Evolutionary conservation across 2,113 vertebrate species (phyloP).

Genomic region (Chionodraco myersi): DNA sequence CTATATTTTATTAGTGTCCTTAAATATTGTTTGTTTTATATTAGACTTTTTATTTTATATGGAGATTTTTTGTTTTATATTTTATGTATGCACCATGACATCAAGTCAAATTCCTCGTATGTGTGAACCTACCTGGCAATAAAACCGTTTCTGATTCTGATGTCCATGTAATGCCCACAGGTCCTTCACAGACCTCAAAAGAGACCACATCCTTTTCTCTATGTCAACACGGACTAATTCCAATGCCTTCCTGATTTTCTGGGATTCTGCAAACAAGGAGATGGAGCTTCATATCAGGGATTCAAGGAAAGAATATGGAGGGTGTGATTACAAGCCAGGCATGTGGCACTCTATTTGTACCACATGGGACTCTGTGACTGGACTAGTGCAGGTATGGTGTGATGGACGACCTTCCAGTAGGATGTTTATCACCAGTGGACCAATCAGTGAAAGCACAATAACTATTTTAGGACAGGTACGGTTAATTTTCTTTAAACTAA

Average conservation of each 20-base stretch:
- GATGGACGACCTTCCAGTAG: slow-evolving; percentile 40
- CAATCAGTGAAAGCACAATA: slow-evolving; percentile 14
- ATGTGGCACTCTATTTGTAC: slow-evolving; percentile 68
- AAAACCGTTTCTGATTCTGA: too few species aligned
- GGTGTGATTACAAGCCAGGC: neutral
- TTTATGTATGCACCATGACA: too few species aligned
- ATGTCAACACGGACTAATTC: slow-evolving; percentile 3
- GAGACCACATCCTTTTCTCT: slow-evolving; percentile 68
- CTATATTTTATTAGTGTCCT: too few species aligned
- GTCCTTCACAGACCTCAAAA: slow-evolving; percentile 70
- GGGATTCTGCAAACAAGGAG: slow-evolving; percentile 24
- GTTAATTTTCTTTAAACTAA: neutral
- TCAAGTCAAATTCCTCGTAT: too few species aligned
- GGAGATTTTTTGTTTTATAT: too few species aligned
- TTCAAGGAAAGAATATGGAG: neutral
- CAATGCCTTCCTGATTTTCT: slow-evolving; percentile 66
- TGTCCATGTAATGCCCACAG: slow-evolving; percentile 28
- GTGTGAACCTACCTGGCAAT: too few species aligned
- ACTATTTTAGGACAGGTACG: slow-evolving; percentile 74
- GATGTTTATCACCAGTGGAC: neutral
- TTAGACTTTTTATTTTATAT: too few species aligned
- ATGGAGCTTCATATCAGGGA: slow-evolving; percentile 26
- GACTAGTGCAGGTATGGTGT: slow-evolving; percentile 70
- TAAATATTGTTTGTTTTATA: too few species aligned
- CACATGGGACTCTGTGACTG: slow-evolving; percentile 65